Conservation (phyloP, 2,888 invertebrate genomes). For the Aporophyla lueneburgensis region DNA sequence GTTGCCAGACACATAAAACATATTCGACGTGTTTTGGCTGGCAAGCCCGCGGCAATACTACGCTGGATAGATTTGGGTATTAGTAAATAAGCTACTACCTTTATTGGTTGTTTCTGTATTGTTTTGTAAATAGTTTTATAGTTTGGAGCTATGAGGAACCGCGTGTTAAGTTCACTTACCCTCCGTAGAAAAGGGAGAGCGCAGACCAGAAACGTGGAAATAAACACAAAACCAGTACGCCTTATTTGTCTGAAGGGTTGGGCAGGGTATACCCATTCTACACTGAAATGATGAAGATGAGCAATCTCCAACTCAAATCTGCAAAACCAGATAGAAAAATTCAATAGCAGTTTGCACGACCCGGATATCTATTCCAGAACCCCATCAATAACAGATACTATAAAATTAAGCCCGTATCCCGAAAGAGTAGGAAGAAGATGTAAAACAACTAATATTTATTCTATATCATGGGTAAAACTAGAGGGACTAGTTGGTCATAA, state of each 20-base stretch:
- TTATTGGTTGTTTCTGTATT: neutral
- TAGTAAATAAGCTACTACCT: slow-evolving; percentile 32
- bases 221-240: too few species aligned
- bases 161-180: too few species aligned
- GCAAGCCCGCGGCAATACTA: slow-evolving; percentile 35
- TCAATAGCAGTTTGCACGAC: too few species aligned
- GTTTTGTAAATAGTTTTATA: neutral
- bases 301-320: too few species aligned
- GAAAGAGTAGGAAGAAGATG: neutral
- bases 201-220: neutral
- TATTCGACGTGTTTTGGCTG: slow-evolving; percentile 60
- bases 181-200: too few species aligned
- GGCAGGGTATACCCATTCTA: too few species aligned
- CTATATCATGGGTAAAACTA: neutral
- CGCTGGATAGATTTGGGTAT: slow-evolving; percentile 23
- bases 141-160: too few species aligned
- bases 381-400: neutral
- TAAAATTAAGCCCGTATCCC: neutral
- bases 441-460: neutral
- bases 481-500: neutral
- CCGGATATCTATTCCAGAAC: too few species aligned
- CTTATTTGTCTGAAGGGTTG: too few species aligned
- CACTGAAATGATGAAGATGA: too few species aligned
- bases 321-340: too few species aligned
- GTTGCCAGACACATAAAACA: slow-evolving; percentile 62